Percentiles rank a stretch among this genome's conserved stretches.
These are phyloP conservation scores for Leucosticte australis DNA, from an alignment of 2,113 vertebrate species.

Conservation along the genomic window DNA sequence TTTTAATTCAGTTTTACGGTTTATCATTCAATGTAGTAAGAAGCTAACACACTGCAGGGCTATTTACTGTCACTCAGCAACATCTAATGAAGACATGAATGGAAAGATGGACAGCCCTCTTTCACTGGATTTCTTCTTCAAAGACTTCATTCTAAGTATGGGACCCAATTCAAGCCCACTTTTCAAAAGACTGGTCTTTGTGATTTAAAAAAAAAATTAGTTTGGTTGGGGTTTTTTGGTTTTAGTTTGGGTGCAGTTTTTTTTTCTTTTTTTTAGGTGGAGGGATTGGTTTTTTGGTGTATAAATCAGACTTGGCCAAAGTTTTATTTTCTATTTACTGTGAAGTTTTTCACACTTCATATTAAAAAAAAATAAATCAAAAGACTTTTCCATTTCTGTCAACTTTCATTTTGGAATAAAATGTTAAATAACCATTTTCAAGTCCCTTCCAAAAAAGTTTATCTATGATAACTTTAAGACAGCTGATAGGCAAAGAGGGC, in stretches of 20 bases:
- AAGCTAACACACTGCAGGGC: constrained; percentile 38
- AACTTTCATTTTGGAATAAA: background rate
- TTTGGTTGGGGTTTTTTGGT: background rate
- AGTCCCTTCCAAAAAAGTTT: background rate
- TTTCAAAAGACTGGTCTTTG: constrained; percentile 4
- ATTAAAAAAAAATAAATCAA: background rate
- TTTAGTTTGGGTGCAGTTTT: background rate
- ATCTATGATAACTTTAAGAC: background rate
- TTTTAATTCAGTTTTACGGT: background rate
- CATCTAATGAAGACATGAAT: constrained; percentile 50
- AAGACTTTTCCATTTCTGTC: background rate
- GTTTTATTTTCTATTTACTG: background rate
- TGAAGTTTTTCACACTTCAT: background rate
- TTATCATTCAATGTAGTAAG: background rate
- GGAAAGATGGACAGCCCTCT: constrained; percentile 35
- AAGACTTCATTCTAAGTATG: background rate
- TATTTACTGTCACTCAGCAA: constrained; percentile 47
- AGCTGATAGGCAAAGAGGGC: constrained; percentile 46
- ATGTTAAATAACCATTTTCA: background rate
- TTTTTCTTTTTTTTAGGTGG: background rate
- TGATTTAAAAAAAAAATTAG: background rate
- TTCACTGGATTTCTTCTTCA: constrained; percentile 29
- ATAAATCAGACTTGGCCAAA: background rate
- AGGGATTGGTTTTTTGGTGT: background rate
- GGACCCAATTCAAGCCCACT: background rate